Base-by-base conservation (phyloP, 2,113 vertebrate species). In the Vulpes vulpes region DNA sequence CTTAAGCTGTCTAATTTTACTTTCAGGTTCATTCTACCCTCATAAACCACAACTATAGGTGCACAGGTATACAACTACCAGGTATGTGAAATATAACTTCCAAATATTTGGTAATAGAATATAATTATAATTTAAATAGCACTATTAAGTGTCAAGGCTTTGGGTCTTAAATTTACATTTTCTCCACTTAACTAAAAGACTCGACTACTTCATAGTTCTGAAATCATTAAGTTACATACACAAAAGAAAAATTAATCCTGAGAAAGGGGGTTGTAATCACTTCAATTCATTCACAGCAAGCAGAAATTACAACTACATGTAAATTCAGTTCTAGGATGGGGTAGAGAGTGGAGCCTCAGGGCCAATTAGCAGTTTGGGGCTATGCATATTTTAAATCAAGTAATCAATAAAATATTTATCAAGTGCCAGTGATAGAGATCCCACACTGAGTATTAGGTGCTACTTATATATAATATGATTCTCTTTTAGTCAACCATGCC, bases 1-100 rank as follows among this genome's bases (percentile, higher is more conserved):
- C 43, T 96, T 65, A 78, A 30, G n/a, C 71, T 73, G 91, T 84
- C 83, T 64, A 32, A 79, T 74, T 95, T 93, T 64, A 83, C n/a
- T 83, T 81, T 91, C 15, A 73, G 64, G 65, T 79, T 81, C 22
- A 55, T 55, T 82, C 11, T 20, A 90, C 19, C 2, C 35, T 79
- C 14, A 49, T 8, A 23, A 57, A 78, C 11, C 51, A 43, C n/a
- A 43, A 38, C 19, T 71, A 59, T 1, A 78, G 64, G 19, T 20
- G 43, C 55, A 59, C 27, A 94, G 30, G 11, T 64, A n/a, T 10
- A 38, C 1, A 71, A 7, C 19, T 27, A 53, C 9, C 5, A 69
- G 17, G 35, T 30, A 43, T 32, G 57, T 43, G 80, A 93, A 93
- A 55, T 10, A 69, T 2, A 73, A 73, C 16, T 11, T 88, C 55